Conservation (phyloP, 1,140 invertebrate genomes). For the Cotesia glomerata region DNA sequence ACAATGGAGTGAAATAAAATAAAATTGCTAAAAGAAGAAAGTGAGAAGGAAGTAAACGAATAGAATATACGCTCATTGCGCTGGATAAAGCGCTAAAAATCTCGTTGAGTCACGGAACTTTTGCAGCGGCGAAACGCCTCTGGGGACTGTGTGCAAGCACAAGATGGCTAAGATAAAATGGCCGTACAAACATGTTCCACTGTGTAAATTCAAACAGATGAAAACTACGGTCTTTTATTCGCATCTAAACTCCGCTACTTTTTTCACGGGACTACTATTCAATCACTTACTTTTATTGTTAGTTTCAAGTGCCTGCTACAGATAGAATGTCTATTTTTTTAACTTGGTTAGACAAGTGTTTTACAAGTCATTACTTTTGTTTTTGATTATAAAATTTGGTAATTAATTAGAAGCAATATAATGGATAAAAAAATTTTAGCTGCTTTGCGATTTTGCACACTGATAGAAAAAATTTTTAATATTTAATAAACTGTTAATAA, state of each 20-base stretch:
- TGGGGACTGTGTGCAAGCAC: neutral
- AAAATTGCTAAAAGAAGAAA: constrained; percentile 7
- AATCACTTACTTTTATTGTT: neutral
- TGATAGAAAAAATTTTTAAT: too few species aligned
- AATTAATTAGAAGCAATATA: too few species aligned
- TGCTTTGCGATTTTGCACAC: too few species aligned
- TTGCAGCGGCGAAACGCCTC: neutral
- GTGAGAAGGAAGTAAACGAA: neutral
- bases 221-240: constrained; percentile 20
- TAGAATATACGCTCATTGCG: constrained; percentile 3
- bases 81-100: constrained; percentile 31
- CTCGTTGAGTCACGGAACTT: constrained; percentile 38
- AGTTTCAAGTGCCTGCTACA: too few species aligned
- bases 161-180: constrained; percentile 19
- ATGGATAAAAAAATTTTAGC: too few species aligned
- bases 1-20: neutral
- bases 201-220: constrained; percentile 53
- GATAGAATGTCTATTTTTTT: too few species aligned
- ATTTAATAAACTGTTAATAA: too few species aligned
- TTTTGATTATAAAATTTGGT: too few species aligned
- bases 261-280: constrained; percentile 8
- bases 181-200: constrained; percentile 32
- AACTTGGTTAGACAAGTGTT: too few species aligned
- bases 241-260: neutral
- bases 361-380: too few species aligned